Evolutionary conservation across 2,797 vertebrate genomes (phyloP), one percentile per base, ranked within the genome.

Genomic region (Alca torda): DNA sequence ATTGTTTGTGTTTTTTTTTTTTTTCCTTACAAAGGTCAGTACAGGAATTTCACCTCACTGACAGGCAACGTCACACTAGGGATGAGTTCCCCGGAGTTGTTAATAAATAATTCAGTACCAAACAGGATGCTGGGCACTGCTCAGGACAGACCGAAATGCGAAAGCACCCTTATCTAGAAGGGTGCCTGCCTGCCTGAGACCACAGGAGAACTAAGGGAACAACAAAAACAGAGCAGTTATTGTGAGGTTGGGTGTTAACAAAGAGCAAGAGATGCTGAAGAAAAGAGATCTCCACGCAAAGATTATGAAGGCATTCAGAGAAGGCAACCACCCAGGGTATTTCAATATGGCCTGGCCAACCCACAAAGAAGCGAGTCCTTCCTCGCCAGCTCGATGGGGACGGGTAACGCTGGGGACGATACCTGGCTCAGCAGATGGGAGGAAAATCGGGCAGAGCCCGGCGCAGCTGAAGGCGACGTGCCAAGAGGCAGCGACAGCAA

Each of bases 341-440:
- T 77, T 84, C 25, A 43, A 16, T 28, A 68, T 0, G 39, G 26
- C 30, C 84, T 10, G 3, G 24, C 21, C 91, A 91, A 56, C 48
- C 48, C 78, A 92, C 28, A 78, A 53, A 59, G 8, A 5, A 51
- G 16, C 0, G 0, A 81, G 31, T 21, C 21, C 48, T 69, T 84
- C 80, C 51, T 74, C 24, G 1, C 21, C 69, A 60, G 46, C 51
- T 37, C 5, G 9, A 45, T 15, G 8, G 54, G 51, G 59, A 91
- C 56, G 43, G 12, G 63, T 35, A 63, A 85, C 0, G 0, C 4
- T 0, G 11, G 25, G 35, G 56, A 86, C 6, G 2, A 45, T 96
- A 95, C 94, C 92, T 94, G 85, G 72, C 53, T 91, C 48, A 76
- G 92, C 43, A 94, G 90, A 87, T 0, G 5, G 78, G 7, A 94